Conservation (phyloP, 2,888 invertebrate species). For the Crepidodera aurea region DNA sequence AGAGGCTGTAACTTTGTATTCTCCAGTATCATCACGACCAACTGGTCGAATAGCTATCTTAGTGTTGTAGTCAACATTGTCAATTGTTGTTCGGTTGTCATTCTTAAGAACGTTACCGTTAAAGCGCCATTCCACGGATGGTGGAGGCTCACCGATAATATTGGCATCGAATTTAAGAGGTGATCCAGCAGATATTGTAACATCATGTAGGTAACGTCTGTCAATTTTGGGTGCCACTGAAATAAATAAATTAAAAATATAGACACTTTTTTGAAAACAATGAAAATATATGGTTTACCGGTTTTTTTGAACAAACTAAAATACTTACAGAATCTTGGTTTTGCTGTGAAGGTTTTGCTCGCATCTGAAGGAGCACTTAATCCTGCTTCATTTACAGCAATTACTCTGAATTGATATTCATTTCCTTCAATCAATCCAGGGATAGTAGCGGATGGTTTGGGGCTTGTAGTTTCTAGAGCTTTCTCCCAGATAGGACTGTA, state of each 20-base stretch:
- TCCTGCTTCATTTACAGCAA: slow-evolving; percentile 95
- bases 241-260: slow-evolving; percentile 42
- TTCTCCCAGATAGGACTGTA: slow-evolving; percentile 94
- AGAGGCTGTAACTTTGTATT: slow-evolving; percentile 85
- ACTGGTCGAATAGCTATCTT: slow-evolving; percentile 86
- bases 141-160: slow-evolving; percentile 95
- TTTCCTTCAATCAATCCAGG: slow-evolving; percentile 93
- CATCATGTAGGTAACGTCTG: slow-evolving; percentile 87
- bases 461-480: slow-evolving; percentile 82
- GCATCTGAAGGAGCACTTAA: slow-evolving; percentile 90
- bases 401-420: slow-evolving; percentile 95
- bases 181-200: slow-evolving; percentile 91
- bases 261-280: too few species aligned
- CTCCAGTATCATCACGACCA: slow-evolving; percentile 82
- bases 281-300: too few species aligned
- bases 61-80: slow-evolving; percentile 87
- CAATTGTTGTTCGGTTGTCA: slow-evolving; percentile 78
- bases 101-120: slow-evolving; percentile 77
- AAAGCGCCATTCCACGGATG: slow-evolving; percentile 91
- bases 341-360: slow-evolving; percentile 85
- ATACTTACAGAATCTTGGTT: slow-evolving; percentile 79
- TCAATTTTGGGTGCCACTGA: slow-evolving; percentile 95
- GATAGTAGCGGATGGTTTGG: slow-evolving; percentile 80
- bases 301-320: too few species aligned
- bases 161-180: slow-evolving; percentile 93